Base-by-base conservation (phyloP, 2,888 invertebrate species). In the Drosophila neotestacea region DNA sequence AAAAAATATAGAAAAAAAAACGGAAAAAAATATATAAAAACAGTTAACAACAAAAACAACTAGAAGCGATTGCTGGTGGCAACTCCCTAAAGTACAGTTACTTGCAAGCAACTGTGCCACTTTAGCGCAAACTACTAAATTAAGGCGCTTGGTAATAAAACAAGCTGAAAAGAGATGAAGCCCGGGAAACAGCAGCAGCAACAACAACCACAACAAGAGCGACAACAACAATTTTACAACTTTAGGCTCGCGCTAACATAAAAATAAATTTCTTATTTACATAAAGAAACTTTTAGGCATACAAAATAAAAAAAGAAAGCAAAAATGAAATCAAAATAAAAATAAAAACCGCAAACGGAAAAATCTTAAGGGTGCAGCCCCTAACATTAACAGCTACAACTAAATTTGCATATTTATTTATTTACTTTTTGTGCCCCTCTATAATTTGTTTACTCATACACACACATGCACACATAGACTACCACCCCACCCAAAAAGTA, bases 181-280 rank as follows among this genome's bases (percentile, higher is more conserved):
- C 59, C 64, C 39, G 54, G 59, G 65, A 62, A 51, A 56, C 50
- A 58, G 50, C 56, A 61, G 16, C 63, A 79, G 50, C 71, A 71
- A 16, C 44, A 55, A 16, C 44, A 16, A 38, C 28, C 39, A 48
- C 22, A 77, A 74, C 77, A 79, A 72, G 56, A 66, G 58, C 38
- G n/a, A 11, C 32, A 63, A 50, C 27, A 77, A 83, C 81, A 83
- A 70, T 80, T 85, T 85, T 84, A 85, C 80, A 85, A 84, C 85
- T 86, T 86, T 79, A 84, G 82, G 82, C 81, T 79, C 70, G 79
- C 84, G 85, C 77, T 68, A 70, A 77, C 85, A 87, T 85, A 86
- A 87, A 85, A 87, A 86, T 80, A 86, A 87, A 87, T 85, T 83
- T 87, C 87, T 81, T 83, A 86, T 86, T 86, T 86, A 85, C 87